Percentiles rank a stretch among this genome's conserved stretches.
These are phyloP conservation scores for Lithophane semibrunnea DNA, from an alignment of 2,888 invertebrate species.

Conservation along the genomic window DNA sequence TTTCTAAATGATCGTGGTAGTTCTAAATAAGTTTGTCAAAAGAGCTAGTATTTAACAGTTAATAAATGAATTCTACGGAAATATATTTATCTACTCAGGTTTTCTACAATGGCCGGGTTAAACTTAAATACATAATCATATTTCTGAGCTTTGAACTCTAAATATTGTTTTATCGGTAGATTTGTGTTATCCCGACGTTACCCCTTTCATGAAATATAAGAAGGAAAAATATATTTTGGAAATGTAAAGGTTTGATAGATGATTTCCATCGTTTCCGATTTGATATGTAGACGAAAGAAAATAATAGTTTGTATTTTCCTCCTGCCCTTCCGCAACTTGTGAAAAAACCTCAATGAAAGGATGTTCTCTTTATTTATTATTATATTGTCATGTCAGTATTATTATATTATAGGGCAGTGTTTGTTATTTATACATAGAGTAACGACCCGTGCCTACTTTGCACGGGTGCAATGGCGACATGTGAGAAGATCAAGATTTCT, in stretches of 20 bases:
- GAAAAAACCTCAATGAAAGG: constrained; percentile 21
- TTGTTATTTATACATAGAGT: constrained; percentile 7
- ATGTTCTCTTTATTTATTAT: constrained; percentile 26
- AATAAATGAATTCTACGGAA: constrained; percentile 17
- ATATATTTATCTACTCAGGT: constrained; percentile 25
- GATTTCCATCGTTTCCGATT: constrained; percentile 48
- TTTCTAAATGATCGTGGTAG: not conserved
- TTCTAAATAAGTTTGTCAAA: not conserved
- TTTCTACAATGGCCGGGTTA: constrained; percentile 32
- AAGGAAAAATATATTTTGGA: constrained; percentile 46
- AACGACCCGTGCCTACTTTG: not conserved
- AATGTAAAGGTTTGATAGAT: constrained; percentile 56
- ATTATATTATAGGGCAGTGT: not conserved
- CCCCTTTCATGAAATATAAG: constrained; percentile 49
- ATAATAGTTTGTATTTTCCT: constrained; percentile 52
- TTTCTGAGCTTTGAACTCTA: constrained; percentile 49
- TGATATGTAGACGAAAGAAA: constrained; percentile 40
- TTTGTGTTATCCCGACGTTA: constrained; percentile 54
- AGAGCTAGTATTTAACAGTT: not conserved
- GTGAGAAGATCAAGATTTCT: not conserved
- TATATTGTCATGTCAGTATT: too few species aligned
- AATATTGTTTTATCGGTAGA: constrained; percentile 49
- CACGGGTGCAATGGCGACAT: not conserved
- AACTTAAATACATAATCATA: constrained; percentile 55
- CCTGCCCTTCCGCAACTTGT: constrained; percentile 20